Percentiles rank a stretch among this genome's conserved stretches.
phyloP scores from a whole-genome alignment of 1,140 invertebrate genomes.

The Micrasema minimum region DNA sequence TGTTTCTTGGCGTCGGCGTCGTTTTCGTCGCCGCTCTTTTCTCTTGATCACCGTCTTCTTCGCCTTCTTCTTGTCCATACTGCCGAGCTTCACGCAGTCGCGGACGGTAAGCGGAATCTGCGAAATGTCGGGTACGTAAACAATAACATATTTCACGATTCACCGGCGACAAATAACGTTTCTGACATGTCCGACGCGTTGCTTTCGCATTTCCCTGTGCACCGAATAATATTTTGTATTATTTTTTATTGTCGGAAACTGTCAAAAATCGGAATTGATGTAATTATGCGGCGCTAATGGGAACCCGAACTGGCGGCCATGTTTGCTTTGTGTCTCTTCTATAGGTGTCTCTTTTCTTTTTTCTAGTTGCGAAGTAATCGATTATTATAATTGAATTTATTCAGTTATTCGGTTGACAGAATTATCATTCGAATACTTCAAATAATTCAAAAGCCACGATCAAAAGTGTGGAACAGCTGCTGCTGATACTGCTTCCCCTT shows the following conservation, averaged over 20 bases:
- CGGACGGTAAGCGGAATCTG: not conserved
- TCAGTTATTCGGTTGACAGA: too few species aligned
- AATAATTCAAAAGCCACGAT: too few species aligned
- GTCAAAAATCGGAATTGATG: slow-evolving; percentile 19
- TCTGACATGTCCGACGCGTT: too few species aligned
- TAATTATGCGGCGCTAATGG: slow-evolving; percentile 8
- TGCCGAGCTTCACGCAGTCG: slow-evolving; percentile 38
- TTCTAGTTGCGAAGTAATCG: too few species aligned
- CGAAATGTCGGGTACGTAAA: slow-evolving; percentile 18
- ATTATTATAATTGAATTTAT: too few species aligned
- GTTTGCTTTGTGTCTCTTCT: slow-evolving; percentile 39
- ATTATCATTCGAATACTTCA: too few species aligned
- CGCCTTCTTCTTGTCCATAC: slow-evolving; percentile 67
- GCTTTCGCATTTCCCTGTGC: too few species aligned
- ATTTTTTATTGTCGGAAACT: not conserved
- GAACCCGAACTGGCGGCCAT: slow-evolving; percentile 29
- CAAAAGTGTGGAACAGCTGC: too few species aligned
- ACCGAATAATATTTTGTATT: too few species aligned
- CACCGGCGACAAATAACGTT: too few species aligned
- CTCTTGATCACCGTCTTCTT: slow-evolving; percentile 65
- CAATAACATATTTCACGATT: slow-evolving; percentile 28
- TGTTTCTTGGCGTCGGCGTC: slow-evolving; percentile 37
- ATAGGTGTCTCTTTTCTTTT: slow-evolving; percentile 2
- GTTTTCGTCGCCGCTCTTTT: slow-evolving; percentile 60
- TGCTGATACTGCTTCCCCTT: too few species aligned